phyloP scores from a whole-genome alignment of 2,888 invertebrate genomes.

The Dyspetes luteomarginatus region DNA sequence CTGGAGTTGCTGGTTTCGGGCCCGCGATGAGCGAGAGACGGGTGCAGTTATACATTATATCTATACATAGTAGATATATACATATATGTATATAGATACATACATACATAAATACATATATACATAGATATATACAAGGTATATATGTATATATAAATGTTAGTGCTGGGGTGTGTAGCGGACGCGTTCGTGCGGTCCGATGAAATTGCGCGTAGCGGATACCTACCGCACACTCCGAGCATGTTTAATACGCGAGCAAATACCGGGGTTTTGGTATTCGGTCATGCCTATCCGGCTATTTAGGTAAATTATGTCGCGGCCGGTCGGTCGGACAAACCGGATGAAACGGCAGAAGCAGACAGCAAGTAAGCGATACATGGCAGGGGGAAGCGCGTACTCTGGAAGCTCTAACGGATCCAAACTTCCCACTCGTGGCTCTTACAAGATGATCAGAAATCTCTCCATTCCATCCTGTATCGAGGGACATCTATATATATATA shows the following conservation, averaged over 20 bases:
- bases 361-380: slow-evolving; percentile 1
- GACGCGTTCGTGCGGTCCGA: slow-evolving; percentile 59
- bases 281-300: slow-evolving; percentile 69
- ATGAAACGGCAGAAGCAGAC: slow-evolving; percentile 12
- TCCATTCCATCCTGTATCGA: slow-evolving; percentile 19
- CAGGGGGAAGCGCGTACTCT: slow-evolving; percentile 23
- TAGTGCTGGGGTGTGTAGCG: slow-evolving; percentile 36
- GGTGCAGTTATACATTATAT: slow-evolving; percentile 3
- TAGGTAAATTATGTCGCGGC: slow-evolving; percentile 69
- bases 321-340: slow-evolving; percentile 30
- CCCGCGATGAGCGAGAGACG: slow-evolving; percentile 51
- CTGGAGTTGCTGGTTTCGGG: slow-evolving; percentile 29
- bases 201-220: slow-evolving; percentile 69
- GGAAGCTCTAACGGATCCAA: slow-evolving; percentile 35
- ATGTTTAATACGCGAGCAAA: slow-evolving; percentile 66
- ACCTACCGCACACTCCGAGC: slow-evolving; percentile 62
- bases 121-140: neutral
- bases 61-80: neutral
- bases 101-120: neutral
- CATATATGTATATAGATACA: slow-evolving; percentile 3
- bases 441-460: slow-evolving; percentile 63
- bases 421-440: neutral
- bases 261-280: slow-evolving; percentile 66
- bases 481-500: neutral
- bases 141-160: slow-evolving; percentile 15